A percentile compares a stretch with the other conserved stretches of the same genome.
Evolutionary conservation across 1,140 invertebrate species (phyloP).

Genomic region (Drosophila pseudoananassae): DNA sequence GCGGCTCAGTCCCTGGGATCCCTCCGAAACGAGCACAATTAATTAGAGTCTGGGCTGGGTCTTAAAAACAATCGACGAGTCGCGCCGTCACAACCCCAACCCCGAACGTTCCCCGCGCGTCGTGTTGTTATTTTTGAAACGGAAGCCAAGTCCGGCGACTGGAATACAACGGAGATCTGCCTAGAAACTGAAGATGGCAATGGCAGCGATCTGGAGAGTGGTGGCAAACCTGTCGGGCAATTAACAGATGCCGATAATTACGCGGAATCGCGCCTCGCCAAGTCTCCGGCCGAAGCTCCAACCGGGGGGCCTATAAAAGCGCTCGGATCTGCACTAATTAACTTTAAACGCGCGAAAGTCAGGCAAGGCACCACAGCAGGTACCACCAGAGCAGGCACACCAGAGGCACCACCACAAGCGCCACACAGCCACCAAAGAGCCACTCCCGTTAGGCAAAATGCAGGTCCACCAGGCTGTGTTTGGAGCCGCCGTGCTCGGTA

Average conservation of each 20-base stretch:
- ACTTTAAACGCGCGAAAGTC: conserved; percentile 64
- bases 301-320: conserved; percentile 63
- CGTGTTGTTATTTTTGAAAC: conserved; percentile 22
- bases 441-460: conserved; percentile 41
- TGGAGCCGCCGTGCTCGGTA: conserved; percentile 63
- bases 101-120: neutral
- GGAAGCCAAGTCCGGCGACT: conserved; percentile 37
- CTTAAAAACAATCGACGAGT: conserved; percentile 58
- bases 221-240: conserved; percentile 72
- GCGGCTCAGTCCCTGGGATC: conserved; percentile 45
- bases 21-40: conserved; percentile 75
- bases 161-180: conserved; percentile 15
- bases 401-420: conserved; percentile 5
- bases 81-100: neutral
- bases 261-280: conserved; percentile 67
- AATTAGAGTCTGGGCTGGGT: conserved; percentile 72
- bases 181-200: conserved; percentile 47
- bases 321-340: conserved; percentile 68
- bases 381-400: conserved; percentile 1
- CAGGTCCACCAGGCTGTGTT: conserved; percentile 65
- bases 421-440: conserved; percentile 6
- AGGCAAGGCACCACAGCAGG: conserved; percentile 47
- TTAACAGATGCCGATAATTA: conserved; percentile 78
- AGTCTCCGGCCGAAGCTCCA: conserved; percentile 32
- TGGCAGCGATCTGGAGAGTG: conserved; percentile 18